These are phyloP conservation scores for Conus betulinus DNA, from an alignment of 1,140 invertebrate genomes.

Conservation along the genomic window DNA sequence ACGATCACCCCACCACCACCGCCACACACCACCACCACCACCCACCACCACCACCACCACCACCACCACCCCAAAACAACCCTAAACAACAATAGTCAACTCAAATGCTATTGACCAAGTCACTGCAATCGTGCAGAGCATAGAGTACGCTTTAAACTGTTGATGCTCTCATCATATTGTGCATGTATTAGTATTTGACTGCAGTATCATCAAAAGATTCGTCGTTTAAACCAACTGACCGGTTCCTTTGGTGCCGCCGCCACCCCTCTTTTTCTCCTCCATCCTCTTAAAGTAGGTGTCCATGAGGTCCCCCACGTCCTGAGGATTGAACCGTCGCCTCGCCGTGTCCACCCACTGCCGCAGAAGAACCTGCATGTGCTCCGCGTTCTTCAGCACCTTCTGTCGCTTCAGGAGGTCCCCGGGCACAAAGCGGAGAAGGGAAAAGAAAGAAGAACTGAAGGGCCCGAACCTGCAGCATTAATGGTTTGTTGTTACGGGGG, in stretches of 20 bases:
- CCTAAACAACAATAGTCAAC: too few species aligned
- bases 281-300: conserved; percentile 58
- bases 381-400: conserved; percentile 44
- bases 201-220: too few species aligned
- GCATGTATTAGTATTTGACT: too few species aligned
- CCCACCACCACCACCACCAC: too few species aligned
- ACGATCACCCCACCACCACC: neutral
- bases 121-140: too few species aligned
- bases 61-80: too few species aligned
- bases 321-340: conserved; percentile 47
- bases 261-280: conserved; percentile 26
- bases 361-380: conserved; percentile 43
- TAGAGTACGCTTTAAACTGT: too few species aligned
- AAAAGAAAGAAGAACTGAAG: conserved; percentile 55
- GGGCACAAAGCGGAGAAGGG: conserved; percentile 49
- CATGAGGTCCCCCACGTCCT: conserved; percentile 60
- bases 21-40: neutral
- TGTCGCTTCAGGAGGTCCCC: conserved; percentile 51
- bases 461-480: neutral
- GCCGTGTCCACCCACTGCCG: conserved; percentile 49
- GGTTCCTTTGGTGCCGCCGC: neutral
- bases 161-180: too few species aligned
- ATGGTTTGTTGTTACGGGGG: too few species aligned
- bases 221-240: neutral
- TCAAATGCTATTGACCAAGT: too few species aligned